Evolutionary conservation across 2,797 vertebrate genomes (phyloP).

Genomic region (Chiroxiphia lanceolata): DNA sequence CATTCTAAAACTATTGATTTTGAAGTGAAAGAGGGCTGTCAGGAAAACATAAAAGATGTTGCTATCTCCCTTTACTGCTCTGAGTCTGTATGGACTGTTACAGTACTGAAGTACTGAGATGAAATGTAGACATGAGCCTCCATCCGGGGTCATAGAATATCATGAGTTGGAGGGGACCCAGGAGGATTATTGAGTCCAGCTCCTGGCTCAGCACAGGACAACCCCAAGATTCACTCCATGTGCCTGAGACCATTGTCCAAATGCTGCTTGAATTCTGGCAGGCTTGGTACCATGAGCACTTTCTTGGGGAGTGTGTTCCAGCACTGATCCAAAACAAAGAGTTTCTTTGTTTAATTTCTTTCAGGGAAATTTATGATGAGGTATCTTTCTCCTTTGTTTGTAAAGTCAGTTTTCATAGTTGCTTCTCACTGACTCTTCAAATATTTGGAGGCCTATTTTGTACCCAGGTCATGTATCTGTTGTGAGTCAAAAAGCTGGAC

Average conservation of each 20-base stretch:
- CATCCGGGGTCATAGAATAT: not conserved
- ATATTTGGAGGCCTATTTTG: not conserved
- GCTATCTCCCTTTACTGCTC: not conserved
- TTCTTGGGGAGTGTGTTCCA: not conserved
- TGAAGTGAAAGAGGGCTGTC: not conserved
- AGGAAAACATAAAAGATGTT: not conserved
- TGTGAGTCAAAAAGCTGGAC: not conserved
- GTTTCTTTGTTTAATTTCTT: not conserved
- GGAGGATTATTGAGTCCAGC: fast-evolving
- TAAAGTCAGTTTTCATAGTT: not conserved
- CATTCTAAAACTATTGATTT: not conserved
- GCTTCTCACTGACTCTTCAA: not conserved
- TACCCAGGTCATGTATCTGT: not conserved
- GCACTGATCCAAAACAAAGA: not conserved
- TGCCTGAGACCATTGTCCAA: not conserved
- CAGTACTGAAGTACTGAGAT: not conserved
- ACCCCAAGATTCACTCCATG: not conserved
- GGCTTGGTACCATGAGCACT: not conserved
- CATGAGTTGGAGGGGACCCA: not conserved
- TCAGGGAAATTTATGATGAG: not conserved
- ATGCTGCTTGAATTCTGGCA: not conserved
- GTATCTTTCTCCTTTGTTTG: not conserved
- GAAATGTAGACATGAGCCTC: not conserved
- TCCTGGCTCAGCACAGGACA: not conserved
- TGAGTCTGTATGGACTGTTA: not conserved